These are phyloP conservation scores for Blastomussa wellsi DNA, from an alignment of 92 coral and sea anemone genomes.

Conservation along the genomic window DNA sequence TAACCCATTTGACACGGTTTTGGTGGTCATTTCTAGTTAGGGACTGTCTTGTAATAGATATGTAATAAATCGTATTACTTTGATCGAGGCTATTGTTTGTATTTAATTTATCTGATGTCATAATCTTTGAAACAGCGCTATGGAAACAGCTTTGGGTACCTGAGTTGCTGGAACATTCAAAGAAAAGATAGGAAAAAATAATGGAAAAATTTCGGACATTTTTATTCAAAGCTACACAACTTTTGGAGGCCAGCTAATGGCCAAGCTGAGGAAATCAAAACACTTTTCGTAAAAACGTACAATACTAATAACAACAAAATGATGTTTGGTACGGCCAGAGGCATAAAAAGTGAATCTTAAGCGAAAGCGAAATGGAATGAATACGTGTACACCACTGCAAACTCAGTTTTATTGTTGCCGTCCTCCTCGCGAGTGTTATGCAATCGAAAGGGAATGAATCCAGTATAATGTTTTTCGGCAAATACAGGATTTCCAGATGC, in stretches of 20 bases:
- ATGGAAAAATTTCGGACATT: neutral
- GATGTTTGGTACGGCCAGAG: constrained; percentile 1
- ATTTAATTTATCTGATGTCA: neutral
- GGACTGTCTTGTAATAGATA: neutral
- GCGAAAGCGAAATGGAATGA: neutral
- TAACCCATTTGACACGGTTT: neutral
- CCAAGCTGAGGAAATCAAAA: neutral
- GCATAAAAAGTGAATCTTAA: neutral
- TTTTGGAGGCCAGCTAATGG: neutral
- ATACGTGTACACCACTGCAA: neutral
- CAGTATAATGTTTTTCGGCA: neutral
- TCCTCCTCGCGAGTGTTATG: neutral
- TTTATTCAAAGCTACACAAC: neutral
- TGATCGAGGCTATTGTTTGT: neutral
- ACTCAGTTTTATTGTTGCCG: too few species aligned
- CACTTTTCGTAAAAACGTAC: neutral
- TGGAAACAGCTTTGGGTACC: neutral
- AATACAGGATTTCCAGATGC: neutral
- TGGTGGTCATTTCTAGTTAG: neutral
- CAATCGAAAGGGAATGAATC: neutral
- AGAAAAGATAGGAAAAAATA: neutral
- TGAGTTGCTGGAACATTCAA: neutral
- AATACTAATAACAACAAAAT: neutral
- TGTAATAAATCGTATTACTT: neutral
- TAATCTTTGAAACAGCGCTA: neutral